phyloP scores from a whole-genome alignment of 2,113 vertebrate genomes.

The Neodon shergylaensis region DNA sequence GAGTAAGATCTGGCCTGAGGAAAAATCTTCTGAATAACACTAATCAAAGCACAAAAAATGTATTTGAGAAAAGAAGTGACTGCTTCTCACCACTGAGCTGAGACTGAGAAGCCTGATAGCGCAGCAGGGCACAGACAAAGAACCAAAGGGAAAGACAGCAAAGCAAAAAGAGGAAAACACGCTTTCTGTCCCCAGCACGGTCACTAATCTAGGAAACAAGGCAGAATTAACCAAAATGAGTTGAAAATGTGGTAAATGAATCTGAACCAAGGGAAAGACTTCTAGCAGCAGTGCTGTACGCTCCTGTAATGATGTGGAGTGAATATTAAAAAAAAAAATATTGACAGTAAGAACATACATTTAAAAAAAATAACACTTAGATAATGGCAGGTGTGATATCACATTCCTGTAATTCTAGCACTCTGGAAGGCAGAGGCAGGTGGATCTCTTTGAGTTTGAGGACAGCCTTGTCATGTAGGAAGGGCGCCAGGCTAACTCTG shows the following conservation, averaged over 20 bases:
- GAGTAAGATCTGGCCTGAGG: background rate
- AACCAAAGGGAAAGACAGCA: background rate
- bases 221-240: background rate
- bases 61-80: background rate
- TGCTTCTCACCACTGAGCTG: background rate
- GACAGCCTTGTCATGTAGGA: background rate
- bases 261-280: background rate
- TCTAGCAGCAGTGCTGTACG: background rate
- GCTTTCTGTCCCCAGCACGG: background rate
- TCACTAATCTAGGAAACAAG: background rate
- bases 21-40: background rate
- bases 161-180: background rate
- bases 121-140: background rate
- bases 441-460: too few species aligned
- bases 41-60: background rate
- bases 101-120: background rate
- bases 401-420: background rate
- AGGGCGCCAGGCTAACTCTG: background rate
- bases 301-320: background rate
- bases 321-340: background rate
- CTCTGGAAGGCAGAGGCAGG: background rate
- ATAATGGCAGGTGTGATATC: background rate
- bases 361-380: background rate
- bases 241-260: background rate
- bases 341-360: background rate